These are phyloP conservation scores for Ceratitis capitata DNA, from an alignment of 1,140 invertebrate genomes.

Conservation along the genomic window DNA sequence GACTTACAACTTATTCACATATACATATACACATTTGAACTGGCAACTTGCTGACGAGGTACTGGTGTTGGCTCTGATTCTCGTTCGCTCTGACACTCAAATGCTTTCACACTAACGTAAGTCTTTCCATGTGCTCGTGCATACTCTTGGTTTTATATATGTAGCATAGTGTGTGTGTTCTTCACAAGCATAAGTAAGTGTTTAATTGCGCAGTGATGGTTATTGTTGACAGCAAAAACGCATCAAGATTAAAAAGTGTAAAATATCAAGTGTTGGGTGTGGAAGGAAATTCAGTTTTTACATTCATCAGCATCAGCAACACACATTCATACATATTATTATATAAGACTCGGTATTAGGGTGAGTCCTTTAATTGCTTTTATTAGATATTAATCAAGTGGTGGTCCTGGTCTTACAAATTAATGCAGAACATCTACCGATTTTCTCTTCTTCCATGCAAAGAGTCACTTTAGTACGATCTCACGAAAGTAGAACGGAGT, in stretches of 20 bases:
- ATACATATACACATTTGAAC: background rate
- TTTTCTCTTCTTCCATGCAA: too few relatives aligned
- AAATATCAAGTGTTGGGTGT: background rate
- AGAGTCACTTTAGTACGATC: too few relatives aligned
- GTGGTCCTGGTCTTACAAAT: too few relatives aligned
- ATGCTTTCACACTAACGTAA: background rate
- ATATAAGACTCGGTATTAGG: background rate
- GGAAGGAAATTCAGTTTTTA: background rate
- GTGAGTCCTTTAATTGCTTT: too few relatives aligned
- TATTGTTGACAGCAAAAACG: constrained; percentile 35
- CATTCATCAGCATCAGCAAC: background rate
- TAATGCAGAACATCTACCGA: too few relatives aligned
- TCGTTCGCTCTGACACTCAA: background rate
- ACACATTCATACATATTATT: background rate
- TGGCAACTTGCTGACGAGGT: background rate
- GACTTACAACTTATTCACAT: too few relatives aligned
- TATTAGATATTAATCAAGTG: too few relatives aligned
- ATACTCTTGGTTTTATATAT: background rate
- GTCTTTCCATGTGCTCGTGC: background rate
- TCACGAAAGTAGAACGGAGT: too few relatives aligned
- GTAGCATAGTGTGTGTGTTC: background rate
- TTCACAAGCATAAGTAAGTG: constrained; percentile 35
- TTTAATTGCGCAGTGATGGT: constrained; percentile 34
- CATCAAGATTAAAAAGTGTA: constrained; percentile 8
- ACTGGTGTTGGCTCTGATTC: background rate